Evolutionary conservation across 2,797 vertebrate species (phyloP).

Genomic region (Cuniculus paca): DNA sequence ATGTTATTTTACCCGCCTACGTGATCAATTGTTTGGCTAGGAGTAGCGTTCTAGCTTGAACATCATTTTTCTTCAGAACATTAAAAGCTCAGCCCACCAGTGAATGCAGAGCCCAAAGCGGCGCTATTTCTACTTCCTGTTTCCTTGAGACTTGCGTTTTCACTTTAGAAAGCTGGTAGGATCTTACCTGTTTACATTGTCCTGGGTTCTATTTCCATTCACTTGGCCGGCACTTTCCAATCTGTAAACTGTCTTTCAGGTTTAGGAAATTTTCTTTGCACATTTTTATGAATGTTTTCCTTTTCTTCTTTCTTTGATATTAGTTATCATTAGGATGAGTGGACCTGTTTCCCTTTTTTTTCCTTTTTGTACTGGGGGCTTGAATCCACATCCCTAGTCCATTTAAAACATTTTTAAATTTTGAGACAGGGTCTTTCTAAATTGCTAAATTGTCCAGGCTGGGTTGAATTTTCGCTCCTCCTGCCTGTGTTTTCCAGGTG

Average conservation of each 20-base stretch:
- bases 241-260: background rate
- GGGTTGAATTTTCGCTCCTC: background rate
- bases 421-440: background rate
- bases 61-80: background rate
- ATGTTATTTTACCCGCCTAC: background rate
- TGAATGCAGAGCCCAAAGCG: background rate
- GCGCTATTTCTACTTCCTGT: constrained; percentile 21
- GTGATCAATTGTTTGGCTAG: constrained; percentile 27
- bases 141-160: background rate
- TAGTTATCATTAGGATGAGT: background rate
- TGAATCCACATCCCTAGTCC: background rate
- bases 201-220: background rate
- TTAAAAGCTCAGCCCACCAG: background rate
- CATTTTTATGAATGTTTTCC: background rate
- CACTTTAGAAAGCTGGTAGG: background rate
- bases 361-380: background rate
- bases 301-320: background rate
- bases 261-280: background rate
- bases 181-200: constrained; percentile 18
- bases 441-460: background rate
- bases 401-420: background rate
- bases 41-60: background rate
- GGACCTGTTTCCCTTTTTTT: background rate
- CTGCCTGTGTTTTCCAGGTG: background rate
- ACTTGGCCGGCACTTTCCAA: background rate